A percentile compares a stretch with the other conserved stretches of the same genome.
Conservation (phyloP, 2,888 invertebrate species). For the Nipponacmea schrenckii region DNA sequence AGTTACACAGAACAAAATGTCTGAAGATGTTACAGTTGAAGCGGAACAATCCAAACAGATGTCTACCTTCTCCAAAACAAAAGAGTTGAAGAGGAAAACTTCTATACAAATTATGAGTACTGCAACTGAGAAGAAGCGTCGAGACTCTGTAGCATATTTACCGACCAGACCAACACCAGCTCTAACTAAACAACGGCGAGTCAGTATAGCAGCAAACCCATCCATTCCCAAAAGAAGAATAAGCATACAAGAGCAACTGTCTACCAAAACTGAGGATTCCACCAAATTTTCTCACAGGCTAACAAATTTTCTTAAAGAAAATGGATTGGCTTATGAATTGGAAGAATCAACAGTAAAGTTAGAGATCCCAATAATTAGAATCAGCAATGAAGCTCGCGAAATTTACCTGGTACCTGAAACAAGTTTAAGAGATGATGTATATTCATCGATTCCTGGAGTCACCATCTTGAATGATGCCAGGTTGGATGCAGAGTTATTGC, state of each 20-base stretch:
- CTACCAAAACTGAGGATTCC: not conserved
- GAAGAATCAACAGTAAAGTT: no score
- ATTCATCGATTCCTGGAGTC: no score
- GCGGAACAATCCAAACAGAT: no score
- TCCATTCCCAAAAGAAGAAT: conserved; percentile 11
- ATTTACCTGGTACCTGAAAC: no score
- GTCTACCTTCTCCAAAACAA: no score
- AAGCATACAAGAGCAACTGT: conserved; percentile 13
- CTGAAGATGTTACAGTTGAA: no score
- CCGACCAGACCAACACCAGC: not conserved
- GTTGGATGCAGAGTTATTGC: no score
- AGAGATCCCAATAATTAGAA: not conserved
- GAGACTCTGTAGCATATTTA: conserved; percentile 13
- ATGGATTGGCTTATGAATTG: not conserved
- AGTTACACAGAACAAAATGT: no score
- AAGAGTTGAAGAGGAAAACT: no score
- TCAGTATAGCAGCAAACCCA: conserved; percentile 9
- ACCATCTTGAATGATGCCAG: no score
- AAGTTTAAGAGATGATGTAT: no score
- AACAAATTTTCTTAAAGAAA: not conserved
- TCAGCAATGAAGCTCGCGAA: not conserved
- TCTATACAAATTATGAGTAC: not conserved
- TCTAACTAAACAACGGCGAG: conserved; percentile 8
- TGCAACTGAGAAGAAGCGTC: conserved; percentile 7
- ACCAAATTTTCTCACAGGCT: not conserved